These are phyloP conservation scores for Reinhardtius hippoglossoides DNA, from an alignment of 2,113 vertebrate species.

Conservation along the genomic window DNA sequence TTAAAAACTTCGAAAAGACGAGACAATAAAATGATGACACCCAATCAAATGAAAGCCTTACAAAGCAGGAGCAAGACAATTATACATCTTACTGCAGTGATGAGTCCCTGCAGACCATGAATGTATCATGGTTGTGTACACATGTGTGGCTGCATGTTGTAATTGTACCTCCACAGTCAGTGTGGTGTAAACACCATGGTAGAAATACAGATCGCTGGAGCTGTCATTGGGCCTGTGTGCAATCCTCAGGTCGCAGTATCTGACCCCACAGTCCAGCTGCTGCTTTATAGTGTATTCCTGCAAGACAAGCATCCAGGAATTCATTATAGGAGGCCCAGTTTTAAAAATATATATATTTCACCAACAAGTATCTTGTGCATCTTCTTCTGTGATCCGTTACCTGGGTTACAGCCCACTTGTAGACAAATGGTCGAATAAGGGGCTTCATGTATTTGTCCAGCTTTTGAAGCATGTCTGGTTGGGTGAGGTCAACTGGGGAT, in stretches of 20 bases:
- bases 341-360: too few species aligned
- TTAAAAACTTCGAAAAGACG: too few species aligned
- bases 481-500: slow-evolving; percentile 82
- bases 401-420: slow-evolving; percentile 86
- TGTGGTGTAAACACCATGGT: slow-evolving; percentile 85
- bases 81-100: too few species aligned
- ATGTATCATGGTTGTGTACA: background rate
- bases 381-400: slow-evolving; percentile 45
- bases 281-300: slow-evolving; percentile 79
- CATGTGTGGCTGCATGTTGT: background rate
- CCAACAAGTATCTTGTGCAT: background rate
- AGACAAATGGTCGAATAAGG: slow-evolving; percentile 83
- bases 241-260: slow-evolving; percentile 85
- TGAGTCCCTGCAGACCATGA: background rate
- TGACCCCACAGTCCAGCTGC: slow-evolving; percentile 84
- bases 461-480: slow-evolving; percentile 83
- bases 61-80: too few species aligned
- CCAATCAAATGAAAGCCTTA: too few species aligned
- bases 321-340: background rate
- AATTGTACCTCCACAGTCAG: slow-evolving; percentile 82
- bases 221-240: slow-evolving; percentile 83
- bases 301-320: slow-evolving; percentile 16
- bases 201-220: slow-evolving; percentile 83
- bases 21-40: too few species aligned
- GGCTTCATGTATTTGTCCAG: slow-evolving; percentile 85